Evolutionary conservation across 2,113 vertebrate species (phyloP).

Genomic region (Empidonax alnorum): DNA sequence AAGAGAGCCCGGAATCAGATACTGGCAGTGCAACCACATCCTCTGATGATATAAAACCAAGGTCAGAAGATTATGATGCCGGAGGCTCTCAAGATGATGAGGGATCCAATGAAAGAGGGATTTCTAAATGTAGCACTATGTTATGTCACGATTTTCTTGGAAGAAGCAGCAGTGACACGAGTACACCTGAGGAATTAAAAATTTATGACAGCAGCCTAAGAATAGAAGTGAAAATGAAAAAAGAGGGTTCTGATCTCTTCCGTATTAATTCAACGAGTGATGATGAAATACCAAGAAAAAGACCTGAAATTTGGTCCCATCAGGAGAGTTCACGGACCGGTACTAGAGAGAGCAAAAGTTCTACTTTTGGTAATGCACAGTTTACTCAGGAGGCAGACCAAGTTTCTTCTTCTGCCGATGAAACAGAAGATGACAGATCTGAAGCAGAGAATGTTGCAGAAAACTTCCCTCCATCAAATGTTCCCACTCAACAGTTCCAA

Average conservation of each 20-base stretch:
- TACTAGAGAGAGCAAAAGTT: conserved; percentile 64
- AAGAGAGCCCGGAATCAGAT: conserved; percentile 92
- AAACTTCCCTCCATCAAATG: conserved; percentile 63
- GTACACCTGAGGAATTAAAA: conserved; percentile 96
- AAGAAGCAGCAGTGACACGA: conserved; percentile 97
- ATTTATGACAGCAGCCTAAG: conserved; percentile 89
- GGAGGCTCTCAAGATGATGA: conserved; percentile 98
- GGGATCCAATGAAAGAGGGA: conserved; percentile 89
- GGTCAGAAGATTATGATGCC: conserved; percentile 97
- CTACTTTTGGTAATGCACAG: conserved; percentile 52
- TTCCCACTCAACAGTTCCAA: conserved; percentile 82
- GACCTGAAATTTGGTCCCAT: conserved; percentile 82
- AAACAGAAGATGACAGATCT: conserved; percentile 91
- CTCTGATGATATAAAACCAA: conserved; percentile 96
- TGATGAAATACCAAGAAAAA: conserved; percentile 84
- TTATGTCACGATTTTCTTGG: conserved; percentile 94
- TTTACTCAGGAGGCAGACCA: conserved; percentile 81
- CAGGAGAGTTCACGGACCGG: conserved; percentile 69
- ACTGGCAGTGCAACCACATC: conserved; percentile 93
- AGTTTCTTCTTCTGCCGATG: conserved; percentile 90
- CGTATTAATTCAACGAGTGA: conserved; percentile 91
- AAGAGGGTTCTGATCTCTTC: conserved; percentile 80
- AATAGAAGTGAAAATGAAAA: conserved; percentile 91
- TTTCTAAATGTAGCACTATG: conserved; percentile 95
- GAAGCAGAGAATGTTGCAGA: conserved; percentile 85